Percentiles rank a stretch among this genome's conserved stretches.
These are phyloP conservation scores for Eudemis profundana DNA, from an alignment of 2,888 invertebrate genomes.

Conservation along the genomic window DNA sequence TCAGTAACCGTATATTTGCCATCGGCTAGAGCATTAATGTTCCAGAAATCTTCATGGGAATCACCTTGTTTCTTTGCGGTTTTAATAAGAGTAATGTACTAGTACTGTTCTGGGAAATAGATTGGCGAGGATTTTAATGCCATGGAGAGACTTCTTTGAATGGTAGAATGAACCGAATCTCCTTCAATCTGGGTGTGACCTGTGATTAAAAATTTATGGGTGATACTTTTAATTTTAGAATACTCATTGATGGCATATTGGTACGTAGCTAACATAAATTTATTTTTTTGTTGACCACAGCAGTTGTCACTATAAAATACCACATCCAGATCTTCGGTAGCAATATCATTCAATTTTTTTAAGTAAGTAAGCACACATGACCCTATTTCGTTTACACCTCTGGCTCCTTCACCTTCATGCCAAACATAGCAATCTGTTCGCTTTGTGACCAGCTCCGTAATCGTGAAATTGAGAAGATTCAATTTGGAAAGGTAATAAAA, in stretches of 20 bases:
- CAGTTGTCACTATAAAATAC: constrained; percentile 4
- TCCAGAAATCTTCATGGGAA: too few relatives aligned
- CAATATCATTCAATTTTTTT: constrained; percentile 29
- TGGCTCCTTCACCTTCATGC: constrained; percentile 38
- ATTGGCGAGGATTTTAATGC: constrained; percentile 51
- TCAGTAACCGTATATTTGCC: constrained; percentile 1
- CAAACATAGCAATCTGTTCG: constrained; percentile 42
- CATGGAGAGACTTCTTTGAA: constrained; percentile 48
- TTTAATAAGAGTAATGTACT: constrained; percentile 50
- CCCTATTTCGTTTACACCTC: constrained; percentile 45
- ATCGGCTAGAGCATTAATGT: constrained; percentile 1
- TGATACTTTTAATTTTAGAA: constrained; percentile 44
- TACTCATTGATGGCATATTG: constrained; percentile 30
- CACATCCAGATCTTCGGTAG: constrained; percentile 18
- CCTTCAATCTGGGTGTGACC: constrained; percentile 56
- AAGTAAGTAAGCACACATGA: constrained; percentile 41
- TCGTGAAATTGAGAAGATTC: constrained; percentile 48
- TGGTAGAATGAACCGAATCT: constrained; percentile 50
- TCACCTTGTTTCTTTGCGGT: not conserved
- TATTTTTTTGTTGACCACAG: not conserved
- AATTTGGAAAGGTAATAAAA: constrained; percentile 52
- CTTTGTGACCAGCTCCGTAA: constrained; percentile 21
- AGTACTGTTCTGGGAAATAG: constrained; percentile 54
- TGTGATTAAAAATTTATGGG: constrained; percentile 53
- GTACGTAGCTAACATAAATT: constrained; percentile 41